Evolutionary conservation across 1,140 invertebrate genomes (phyloP).

Genomic region (Thaumetopoea pityocampa): DNA sequence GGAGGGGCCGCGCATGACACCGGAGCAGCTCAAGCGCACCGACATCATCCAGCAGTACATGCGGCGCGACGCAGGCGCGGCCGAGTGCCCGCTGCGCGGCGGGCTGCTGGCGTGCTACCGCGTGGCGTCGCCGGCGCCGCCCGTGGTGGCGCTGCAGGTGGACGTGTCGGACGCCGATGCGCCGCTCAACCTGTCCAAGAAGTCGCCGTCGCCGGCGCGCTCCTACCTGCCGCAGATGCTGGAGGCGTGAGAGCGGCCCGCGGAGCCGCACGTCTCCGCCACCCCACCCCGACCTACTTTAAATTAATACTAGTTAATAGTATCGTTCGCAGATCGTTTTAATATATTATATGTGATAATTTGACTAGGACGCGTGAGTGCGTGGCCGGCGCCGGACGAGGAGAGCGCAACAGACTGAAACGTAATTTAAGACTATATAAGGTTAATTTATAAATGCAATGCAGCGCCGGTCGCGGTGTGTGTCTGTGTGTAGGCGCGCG

Average conservation of each 20-base stretch:
- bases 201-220: constrained; percentile 84
- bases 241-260: constrained; percentile 76
- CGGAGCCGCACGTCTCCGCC: constrained; percentile 68
- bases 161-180: constrained; percentile 89
- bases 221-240: constrained; percentile 76
- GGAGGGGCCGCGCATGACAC: constrained; percentile 91
- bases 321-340: constrained; percentile 73
- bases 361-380: constrained; percentile 72
- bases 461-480: constrained; percentile 74
- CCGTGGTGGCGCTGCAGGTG: constrained; percentile 81
- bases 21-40: constrained; percentile 91
- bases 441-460: constrained; percentile 74
- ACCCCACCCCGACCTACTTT: constrained; percentile 70
- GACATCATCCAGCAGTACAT: constrained; percentile 94
- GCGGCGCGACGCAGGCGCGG: constrained; percentile 80
- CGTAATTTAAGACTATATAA: constrained; percentile 75
- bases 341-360: constrained; percentile 77
- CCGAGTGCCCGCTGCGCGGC: constrained; percentile 50
- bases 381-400: constrained; percentile 72
- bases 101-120: constrained; percentile 50
- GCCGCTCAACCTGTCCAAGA: constrained; percentile 91
- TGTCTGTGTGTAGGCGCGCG: constrained; percentile 73
- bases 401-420: constrained; percentile 75
- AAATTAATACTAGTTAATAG: constrained; percentile 72
- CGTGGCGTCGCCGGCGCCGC: constrained; percentile 68